A percentile compares a stretch with the other conserved stretches of the same genome.
These are phyloP conservation scores for Maccullochella peelii DNA, from an alignment of 2,113 vertebrate genomes.

Conservation along the genomic window DNA sequence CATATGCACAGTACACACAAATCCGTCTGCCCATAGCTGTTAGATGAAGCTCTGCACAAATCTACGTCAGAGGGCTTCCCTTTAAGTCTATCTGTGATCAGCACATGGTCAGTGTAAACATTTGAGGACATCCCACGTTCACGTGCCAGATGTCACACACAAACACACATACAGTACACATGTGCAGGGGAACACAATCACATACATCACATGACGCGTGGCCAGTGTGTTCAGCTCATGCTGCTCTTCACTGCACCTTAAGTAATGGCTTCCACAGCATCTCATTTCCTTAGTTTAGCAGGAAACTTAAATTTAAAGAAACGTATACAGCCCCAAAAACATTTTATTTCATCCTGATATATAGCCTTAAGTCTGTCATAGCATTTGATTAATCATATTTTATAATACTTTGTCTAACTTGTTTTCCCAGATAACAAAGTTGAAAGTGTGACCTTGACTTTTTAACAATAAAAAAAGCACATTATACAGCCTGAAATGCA, in stretches of 20 bases:
- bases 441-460: neutral
- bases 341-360: neutral
- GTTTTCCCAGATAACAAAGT: neutral
- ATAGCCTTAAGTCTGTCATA: neutral
- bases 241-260: neutral
- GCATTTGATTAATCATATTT: neutral
- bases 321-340: neutral
- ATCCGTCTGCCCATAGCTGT: neutral
- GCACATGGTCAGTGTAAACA: constrained; percentile 73
- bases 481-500: neutral
- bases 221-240: neutral
- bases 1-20: neutral
- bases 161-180: neutral
- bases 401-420: neutral
- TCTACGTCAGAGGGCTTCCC: constrained; percentile 58
- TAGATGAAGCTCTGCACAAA: neutral
- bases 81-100: constrained; percentile 64
- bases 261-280: neutral
- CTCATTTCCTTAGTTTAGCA: neutral
- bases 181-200: neutral
- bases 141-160: constrained; percentile 8
- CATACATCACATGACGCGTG: neutral
- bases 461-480: too few species aligned
- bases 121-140: constrained; percentile 52
- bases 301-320: neutral